Conservation (phyloP, 1,140 invertebrate species). For the Drosophila sp. region DNA sequence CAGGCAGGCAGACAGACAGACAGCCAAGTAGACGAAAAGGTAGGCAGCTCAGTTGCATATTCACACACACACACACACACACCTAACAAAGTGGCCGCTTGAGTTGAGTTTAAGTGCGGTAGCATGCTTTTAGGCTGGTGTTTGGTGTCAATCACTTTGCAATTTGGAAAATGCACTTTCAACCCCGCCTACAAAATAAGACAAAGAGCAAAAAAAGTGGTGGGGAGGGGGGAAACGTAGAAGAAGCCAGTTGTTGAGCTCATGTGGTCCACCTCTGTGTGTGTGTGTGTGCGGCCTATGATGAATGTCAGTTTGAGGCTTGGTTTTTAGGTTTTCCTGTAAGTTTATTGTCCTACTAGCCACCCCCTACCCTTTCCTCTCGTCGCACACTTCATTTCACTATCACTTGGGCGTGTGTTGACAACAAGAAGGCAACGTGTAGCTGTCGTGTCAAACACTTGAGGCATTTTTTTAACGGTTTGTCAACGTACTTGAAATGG, state of each 20-base stretch:
- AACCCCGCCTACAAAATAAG: slow-evolving; percentile 23
- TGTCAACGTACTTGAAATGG: slow-evolving; percentile 31
- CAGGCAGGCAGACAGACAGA: not conserved
- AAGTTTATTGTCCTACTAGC: slow-evolving; percentile 59
- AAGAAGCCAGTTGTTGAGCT: slow-evolving; percentile 17
- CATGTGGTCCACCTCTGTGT: slow-evolving; percentile 35
- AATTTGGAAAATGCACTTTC: slow-evolving; percentile 77
- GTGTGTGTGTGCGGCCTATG: slow-evolving; percentile 32
- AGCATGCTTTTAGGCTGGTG: slow-evolving; percentile 59
- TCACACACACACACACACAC: slow-evolving; percentile 26
- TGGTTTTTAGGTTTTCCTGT: slow-evolving; percentile 31
- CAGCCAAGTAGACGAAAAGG: not conserved
- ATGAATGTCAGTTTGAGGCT: slow-evolving; percentile 54
- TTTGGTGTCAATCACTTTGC: slow-evolving; percentile 76
- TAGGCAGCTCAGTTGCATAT: slow-evolving; percentile 34
- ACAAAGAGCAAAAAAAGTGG: slow-evolving; percentile 12
- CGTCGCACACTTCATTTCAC: slow-evolving; percentile 62
- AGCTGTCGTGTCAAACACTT: slow-evolving; percentile 54
- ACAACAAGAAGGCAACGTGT: slow-evolving; percentile 51
- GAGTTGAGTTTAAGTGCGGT: slow-evolving; percentile 68
- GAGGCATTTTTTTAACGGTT: slow-evolving; percentile 36
- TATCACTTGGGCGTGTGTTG: slow-evolving; percentile 62
- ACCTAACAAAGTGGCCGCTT: slow-evolving; percentile 67
- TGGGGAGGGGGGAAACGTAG: slow-evolving; percentile 24
- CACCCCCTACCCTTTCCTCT: no score